A percentile compares a stretch with the other conserved stretches of the same genome.
These are phyloP conservation scores for Nothoprocta pentlandii DNA, from an alignment of 2,113 vertebrate species.

Conservation along the genomic window DNA sequence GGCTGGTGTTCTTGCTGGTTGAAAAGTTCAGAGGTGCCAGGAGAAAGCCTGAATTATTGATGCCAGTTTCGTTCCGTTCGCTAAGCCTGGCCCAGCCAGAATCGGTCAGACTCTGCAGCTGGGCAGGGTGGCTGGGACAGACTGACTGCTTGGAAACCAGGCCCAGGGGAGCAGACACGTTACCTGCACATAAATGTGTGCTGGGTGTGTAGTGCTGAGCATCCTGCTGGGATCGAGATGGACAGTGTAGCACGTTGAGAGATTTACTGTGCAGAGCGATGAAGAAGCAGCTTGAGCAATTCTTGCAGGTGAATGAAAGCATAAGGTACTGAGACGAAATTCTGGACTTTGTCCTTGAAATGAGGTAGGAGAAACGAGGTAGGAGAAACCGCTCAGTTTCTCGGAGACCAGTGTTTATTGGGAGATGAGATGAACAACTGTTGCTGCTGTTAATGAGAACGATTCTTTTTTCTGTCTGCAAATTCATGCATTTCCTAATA, in stretches of 20 bases:
- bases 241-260: not conserved
- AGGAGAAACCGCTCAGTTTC: not conserved
- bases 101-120: not conserved
- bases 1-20: slow-evolving; percentile 59
- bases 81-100: not conserved
- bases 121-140: not conserved
- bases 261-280: not conserved
- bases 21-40: slow-evolving; percentile 64
- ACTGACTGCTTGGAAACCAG: not conserved
- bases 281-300: not conserved
- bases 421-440: not conserved
- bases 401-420: not conserved
- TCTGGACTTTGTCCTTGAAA: not conserved
- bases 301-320: not conserved
- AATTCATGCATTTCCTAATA: not conserved
- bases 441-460: not conserved
- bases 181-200: no score
- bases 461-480: not conserved
- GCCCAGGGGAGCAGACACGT: not conserved
- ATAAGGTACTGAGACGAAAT: not conserved
- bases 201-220: not conserved
- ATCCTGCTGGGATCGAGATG: rapidly evolving
- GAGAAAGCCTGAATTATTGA: slow-evolving; percentile 71
- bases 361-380: not conserved
- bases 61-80: slow-evolving; percentile 20